Evolutionary conservation across 2,113 vertebrate species (phyloP).

Genomic region (Illadopsis cleaveri): DNA sequence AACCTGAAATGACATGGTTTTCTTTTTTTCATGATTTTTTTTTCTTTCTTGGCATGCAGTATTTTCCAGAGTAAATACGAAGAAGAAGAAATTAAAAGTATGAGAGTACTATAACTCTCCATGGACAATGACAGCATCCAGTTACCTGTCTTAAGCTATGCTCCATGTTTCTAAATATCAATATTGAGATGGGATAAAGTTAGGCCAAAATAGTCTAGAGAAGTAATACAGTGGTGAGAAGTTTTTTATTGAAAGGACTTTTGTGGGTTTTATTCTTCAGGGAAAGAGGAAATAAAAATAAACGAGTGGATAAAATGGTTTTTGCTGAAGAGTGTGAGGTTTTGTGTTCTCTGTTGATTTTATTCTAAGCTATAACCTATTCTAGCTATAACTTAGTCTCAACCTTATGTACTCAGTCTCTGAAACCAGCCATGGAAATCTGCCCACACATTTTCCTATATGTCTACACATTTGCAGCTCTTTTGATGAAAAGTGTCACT

Average conservation of each 20-base stretch:
- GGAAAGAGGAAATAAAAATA: background rate
- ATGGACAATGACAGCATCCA: background rate
- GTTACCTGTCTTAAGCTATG: background rate
- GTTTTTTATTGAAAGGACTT: background rate
- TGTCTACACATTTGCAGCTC: background rate
- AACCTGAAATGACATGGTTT: background rate
- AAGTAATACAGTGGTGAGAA: background rate
- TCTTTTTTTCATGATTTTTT: background rate
- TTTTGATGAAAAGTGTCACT: background rate
- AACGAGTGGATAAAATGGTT: fast-evolving
- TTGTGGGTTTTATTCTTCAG: background rate
- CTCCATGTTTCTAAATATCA: background rate
- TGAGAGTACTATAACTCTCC: background rate
- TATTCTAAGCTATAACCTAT: background rate
- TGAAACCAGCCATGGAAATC: background rate
- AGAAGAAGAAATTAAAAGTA: background rate
- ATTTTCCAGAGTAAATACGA: background rate
- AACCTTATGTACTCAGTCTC: fast-evolving
- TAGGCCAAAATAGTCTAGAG: background rate
- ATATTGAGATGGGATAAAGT: background rate
- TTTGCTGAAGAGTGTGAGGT: background rate
- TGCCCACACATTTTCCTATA: background rate
- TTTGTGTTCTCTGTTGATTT: background rate
- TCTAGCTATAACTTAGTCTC: background rate
- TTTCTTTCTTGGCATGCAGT: background rate